Evolutionary conservation across 2,888 invertebrate genomes (phyloP).

Genomic region (Pseudococcus jackbeardsleyi): DNA sequence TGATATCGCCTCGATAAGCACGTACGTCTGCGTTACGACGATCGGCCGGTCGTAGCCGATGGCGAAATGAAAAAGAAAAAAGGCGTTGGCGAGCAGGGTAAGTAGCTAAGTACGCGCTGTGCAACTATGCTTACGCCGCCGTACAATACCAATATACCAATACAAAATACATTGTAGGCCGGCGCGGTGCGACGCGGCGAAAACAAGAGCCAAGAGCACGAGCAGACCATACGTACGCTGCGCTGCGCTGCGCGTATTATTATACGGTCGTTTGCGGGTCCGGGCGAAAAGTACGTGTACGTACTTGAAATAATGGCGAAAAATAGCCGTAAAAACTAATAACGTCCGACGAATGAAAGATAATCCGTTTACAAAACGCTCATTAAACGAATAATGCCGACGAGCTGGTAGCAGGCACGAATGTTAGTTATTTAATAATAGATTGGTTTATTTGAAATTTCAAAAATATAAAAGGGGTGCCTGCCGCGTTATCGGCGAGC

Average conservation of each 20-base stretch:
- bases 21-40: background rate
- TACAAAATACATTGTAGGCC: background rate
- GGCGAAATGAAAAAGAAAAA: background rate
- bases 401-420: constrained; percentile 63
- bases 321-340: constrained; percentile 60
- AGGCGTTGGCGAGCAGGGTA: background rate
- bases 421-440: constrained; percentile 63
- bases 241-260: background rate
- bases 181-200: too few relatives aligned
- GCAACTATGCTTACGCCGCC: too few relatives aligned
- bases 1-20: background rate
- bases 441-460: constrained; percentile 63
- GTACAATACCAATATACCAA: background rate
- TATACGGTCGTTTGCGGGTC: background rate
- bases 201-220: too few relatives aligned
- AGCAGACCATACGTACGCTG: too few relatives aligned
- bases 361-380: constrained; percentile 64
- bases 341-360: constrained; percentile 61
- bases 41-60: background rate
- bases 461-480: constrained; percentile 10
- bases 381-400: constrained; percentile 62
- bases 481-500: background rate
- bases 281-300: background rate
- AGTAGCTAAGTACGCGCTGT: too few relatives aligned
- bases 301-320: constrained; percentile 53